These are phyloP conservation scores for Zapus hudsonius DNA, from an alignment of 2,113 vertebrate genomes.

Conservation along the genomic window DNA sequence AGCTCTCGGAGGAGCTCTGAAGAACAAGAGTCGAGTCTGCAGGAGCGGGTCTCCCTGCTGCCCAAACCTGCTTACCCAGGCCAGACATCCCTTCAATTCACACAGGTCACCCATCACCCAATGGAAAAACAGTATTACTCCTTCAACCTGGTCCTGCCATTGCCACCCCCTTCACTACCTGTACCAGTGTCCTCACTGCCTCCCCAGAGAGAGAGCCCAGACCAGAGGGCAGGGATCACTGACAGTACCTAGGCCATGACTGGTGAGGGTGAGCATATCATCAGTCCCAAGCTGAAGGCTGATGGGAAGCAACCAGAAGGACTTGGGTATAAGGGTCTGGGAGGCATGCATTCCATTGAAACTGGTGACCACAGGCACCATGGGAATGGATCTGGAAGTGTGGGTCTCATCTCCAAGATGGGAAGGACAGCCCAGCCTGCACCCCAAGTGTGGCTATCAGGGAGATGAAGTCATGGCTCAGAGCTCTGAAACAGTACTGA, in stretches of 20 bases:
- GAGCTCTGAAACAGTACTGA: neutral
- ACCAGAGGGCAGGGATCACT: neutral
- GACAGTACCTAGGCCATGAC: neutral
- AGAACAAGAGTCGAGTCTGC: no score
- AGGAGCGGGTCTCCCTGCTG: neutral
- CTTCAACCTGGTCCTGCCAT: no score
- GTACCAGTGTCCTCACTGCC: neutral
- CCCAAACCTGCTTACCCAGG: neutral
- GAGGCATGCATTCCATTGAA: neutral
- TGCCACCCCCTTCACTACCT: no score
- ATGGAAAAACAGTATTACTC: neutral
- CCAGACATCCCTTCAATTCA: neutral
- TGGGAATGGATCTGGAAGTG: neutral
- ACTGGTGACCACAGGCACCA: neutral
- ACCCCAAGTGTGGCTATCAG: neutral
- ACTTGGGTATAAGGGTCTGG: fast-evolving
- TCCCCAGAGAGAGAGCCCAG: no score
- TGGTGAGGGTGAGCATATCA: neutral
- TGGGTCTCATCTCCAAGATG: neutral
- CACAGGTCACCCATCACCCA: no score
- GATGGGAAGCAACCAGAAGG: neutral
- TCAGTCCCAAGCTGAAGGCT: neutral
- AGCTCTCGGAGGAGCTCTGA: neutral
- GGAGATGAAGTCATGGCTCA: fast-evolving
- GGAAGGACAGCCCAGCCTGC: neutral